Conservation (phyloP, 2,113 vertebrate species). For the Furnarius figulus region DNA sequence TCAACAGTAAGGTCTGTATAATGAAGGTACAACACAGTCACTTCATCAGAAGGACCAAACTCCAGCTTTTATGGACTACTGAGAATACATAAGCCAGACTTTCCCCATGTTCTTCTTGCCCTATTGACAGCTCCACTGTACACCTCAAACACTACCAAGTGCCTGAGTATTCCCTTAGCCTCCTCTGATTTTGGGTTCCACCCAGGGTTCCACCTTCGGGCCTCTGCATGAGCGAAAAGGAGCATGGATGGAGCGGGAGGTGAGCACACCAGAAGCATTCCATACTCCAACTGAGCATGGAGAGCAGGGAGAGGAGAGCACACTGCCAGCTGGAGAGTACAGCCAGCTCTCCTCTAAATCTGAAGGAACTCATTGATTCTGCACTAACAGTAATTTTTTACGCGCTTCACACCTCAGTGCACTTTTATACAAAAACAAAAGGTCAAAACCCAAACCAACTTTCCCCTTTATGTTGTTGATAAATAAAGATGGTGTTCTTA, state of each 20-base stretch:
- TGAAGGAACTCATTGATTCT: not conserved
- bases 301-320: not conserved
- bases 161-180: not conserved
- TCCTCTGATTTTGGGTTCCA: not conserved
- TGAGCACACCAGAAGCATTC: not conserved
- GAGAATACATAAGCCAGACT: accelerated
- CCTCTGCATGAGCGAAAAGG: not conserved
- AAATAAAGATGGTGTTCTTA: not conserved
- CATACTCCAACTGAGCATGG: accelerated
- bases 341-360: not conserved
- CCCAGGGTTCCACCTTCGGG: not conserved
- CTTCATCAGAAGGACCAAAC: not conserved
- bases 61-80: not conserved
- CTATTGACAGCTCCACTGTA: not conserved
- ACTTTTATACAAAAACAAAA: not conserved
- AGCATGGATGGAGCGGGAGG: not conserved
- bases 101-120: not conserved
- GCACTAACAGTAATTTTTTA: not conserved
- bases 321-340: not conserved
- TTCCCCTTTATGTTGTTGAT: not conserved
- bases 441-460: not conserved
- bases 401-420: accelerated
- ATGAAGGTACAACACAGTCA: not conserved
- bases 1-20: not conserved
- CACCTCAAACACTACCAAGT: not conserved